Evolutionary conservation across 2,888 invertebrate species (phyloP), one percentile per base, ranked within the genome.

Genomic region (Allacma fusca): DNA sequence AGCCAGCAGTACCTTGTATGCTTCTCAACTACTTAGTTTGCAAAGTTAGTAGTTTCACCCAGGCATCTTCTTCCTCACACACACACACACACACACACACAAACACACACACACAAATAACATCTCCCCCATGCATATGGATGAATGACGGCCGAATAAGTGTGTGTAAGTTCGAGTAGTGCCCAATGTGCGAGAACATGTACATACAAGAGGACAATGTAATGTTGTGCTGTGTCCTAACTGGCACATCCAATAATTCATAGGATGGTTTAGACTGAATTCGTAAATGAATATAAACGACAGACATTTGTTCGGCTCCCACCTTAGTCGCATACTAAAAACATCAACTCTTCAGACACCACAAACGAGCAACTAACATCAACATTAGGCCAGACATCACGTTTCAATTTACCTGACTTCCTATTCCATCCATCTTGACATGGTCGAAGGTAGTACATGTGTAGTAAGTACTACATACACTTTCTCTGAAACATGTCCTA

Each of bases 401-500:
- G 76, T 76, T 70, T 70, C 64, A 44, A 70, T 76, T 76, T 76
- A 76, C 76, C 70, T 76, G 70, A 40, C 74, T 68, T 13, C 57
- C 57, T 68, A n/a, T 65, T 50, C 44, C 70, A 70, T 50, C 28
- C 44, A 50, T 70, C 70, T 68, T 28, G 29, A 65, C 65, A 26
- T 40, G 13, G 21, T n/a, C 57, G 1, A 34, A 57, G 12, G 19
- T 16, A 12, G 28, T 7, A 68, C 43, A 76, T 34, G 34, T 9
- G 9, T 34, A 34, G 9, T 34, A 34, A 34, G 34, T 34, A 34
- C 34, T 34, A 34, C 34, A 34, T 7, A 4, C 9, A 34, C 34
- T n/a, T n/a, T n/a, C n/a, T n/a, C n/a, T n/a, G n/a, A 34, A 34
- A 34, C 34, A 34, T 34, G 5, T n/a, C n/a, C n/a, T n/a, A n/a